phyloP scores from a whole-genome alignment of 2,797 vertebrate genomes.

The Micropoecilia bifurca region DNA sequence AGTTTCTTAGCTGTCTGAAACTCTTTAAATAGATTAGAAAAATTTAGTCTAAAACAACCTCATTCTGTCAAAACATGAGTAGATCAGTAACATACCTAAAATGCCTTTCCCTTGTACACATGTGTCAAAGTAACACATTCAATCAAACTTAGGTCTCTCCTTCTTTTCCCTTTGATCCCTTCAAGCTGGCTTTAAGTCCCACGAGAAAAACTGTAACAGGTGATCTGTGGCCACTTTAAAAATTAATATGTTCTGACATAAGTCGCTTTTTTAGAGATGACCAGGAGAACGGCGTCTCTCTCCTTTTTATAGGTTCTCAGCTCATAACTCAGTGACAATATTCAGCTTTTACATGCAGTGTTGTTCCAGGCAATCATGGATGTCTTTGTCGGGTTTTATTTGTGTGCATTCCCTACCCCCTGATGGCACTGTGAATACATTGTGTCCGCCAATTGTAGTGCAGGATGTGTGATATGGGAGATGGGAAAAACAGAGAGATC shows the following conservation, averaged over 20 bases:
- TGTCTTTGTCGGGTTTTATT: slow-evolving; percentile 67
- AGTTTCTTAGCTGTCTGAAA: slow-evolving; percentile 65
- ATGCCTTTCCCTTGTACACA: slow-evolving; percentile 74
- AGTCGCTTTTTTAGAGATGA: slow-evolving; percentile 43
- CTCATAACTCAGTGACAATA: slow-evolving; percentile 8
- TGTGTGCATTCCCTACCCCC: slow-evolving; percentile 78
- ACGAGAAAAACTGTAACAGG: slow-evolving; percentile 71
- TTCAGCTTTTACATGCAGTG: slow-evolving; percentile 28
- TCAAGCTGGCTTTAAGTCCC: slow-evolving; percentile 53
- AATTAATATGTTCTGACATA: slow-evolving; percentile 59
- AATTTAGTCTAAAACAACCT: slow-evolving; percentile 75
- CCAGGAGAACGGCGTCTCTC: slow-evolving; percentile 14
- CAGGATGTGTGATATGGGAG: slow-evolving; percentile 80
- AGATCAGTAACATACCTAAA: slow-evolving; percentile 77
- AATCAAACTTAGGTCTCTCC: slow-evolving; percentile 65
- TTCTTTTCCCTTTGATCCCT: slow-evolving; percentile 68
- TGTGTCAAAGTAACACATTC: slow-evolving; percentile 74
- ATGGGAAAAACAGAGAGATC: slow-evolving; percentile 83
- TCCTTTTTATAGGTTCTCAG: slow-evolving; percentile 26
- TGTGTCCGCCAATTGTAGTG: slow-evolving; percentile 81
- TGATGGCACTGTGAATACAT: slow-evolving; percentile 78
- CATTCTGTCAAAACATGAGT: slow-evolving; percentile 77
- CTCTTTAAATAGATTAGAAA: slow-evolving; percentile 78
- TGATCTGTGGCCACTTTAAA: slow-evolving; percentile 62
- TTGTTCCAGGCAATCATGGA: slow-evolving; percentile 44